Base-by-base conservation (phyloP, 2,797 vertebrate species). In the Trachops cirrhosus region DNA sequence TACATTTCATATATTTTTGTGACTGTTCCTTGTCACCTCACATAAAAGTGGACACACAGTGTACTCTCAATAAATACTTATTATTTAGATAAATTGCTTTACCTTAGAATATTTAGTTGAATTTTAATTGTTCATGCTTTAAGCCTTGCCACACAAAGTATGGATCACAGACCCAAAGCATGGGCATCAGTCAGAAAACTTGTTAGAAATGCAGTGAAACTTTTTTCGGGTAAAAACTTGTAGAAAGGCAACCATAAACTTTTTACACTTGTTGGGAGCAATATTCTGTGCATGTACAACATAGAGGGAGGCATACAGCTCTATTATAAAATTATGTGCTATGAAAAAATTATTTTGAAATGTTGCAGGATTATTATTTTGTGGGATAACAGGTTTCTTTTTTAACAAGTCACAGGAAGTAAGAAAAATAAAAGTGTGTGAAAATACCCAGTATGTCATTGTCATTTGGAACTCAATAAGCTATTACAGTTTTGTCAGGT, bases 381-480 rank as follows among this genome's bases (percentile, higher is more conserved):
- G 71, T 91, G 26, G 19, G 54, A 52, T 73, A 93, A 89, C 11
- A 48, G 14, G 54, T 91, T 97, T 83, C 80, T 14, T 78, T 96
- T 93, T 57, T 91, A 88, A 71, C 15, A n/a, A 89, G 84, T 70
- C 52, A 83, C 1, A 78, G 41, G 70, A 97, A 87, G 37, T 85
- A 79, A 95, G 68, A 92, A 80, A 93, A 91, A 95, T 93, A 84
- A 90, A 94, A 95, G 75, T 74, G 39, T 87, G 91, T 89, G 93
- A 94, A 86, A 94, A 71, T 95, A 91, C 21, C 52, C 77, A 70
- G 84, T 92, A 94, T 96, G 79, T 90, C 96, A 91, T 59, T 96
- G 77, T 96, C 64, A 95, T 78, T 94, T 96, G 86, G 93, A 80
- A 92, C 59, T 97, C 68, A 29, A 80, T 89, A 94, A 97, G 44